Evolutionary conservation across 2,113 vertebrate genomes (phyloP).

Genomic region (Centrocercus urophasianus): DNA sequence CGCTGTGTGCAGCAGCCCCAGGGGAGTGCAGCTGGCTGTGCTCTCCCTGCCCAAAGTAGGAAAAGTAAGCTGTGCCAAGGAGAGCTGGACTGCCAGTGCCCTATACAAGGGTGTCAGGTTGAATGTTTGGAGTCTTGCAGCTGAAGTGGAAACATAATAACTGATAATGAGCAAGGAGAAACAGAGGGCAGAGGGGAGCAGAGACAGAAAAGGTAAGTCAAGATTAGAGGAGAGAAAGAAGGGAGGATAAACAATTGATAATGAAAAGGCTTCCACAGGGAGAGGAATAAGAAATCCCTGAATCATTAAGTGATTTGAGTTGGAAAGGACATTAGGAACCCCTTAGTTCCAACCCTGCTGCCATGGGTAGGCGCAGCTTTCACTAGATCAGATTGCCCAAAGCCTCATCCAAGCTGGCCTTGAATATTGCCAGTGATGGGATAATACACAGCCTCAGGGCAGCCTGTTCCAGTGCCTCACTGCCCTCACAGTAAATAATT

Average conservation of each 20-base stretch:
- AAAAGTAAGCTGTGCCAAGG: fast-evolving
- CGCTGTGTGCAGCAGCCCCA: neutral
- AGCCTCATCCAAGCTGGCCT: neutral
- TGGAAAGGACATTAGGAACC: neutral
- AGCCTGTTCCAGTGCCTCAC: neutral
- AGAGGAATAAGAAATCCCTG: neutral
- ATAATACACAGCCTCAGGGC: neutral
- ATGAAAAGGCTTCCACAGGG: neutral
- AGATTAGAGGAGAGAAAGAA: neutral
- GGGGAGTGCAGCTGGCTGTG: neutral
- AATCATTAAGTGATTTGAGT: neutral
- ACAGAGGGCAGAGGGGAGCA: neutral
- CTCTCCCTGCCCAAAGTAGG: fast-evolving
- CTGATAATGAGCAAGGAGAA: neutral
- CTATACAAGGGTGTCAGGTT: fast-evolving
- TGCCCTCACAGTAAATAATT: neutral
- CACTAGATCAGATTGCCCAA: neutral
- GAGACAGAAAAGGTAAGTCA: neutral
- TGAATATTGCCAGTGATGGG: neutral
- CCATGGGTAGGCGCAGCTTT: neutral
- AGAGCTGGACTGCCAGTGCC: neutral
- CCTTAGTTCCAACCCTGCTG: neutral
- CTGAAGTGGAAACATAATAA: neutral
- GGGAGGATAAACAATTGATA: neutral
- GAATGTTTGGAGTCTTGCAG: neutral